Evolutionary conservation across 2,113 vertebrate genomes (phyloP), one percentile per base, ranked within the genome.

Genomic region (Crypturellus undulatus): DNA sequence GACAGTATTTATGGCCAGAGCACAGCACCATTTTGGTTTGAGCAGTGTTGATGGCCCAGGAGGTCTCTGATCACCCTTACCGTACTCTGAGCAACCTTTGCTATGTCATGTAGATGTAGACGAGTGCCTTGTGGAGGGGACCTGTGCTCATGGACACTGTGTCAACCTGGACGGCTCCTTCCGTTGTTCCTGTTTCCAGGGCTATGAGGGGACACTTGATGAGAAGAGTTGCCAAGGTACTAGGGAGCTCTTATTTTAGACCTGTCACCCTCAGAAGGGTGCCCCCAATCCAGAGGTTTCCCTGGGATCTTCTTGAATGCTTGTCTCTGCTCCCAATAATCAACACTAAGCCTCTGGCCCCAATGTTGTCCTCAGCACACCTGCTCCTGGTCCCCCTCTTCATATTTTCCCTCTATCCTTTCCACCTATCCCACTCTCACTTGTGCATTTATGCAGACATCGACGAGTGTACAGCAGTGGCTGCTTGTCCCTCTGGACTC

Each of bases 141-240:
- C 97, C 87, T 99, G 99, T 45, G 47, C 96, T 88, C 97, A 98
- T 0, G 99, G 99, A 52, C 96, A 11, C 5, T 99, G 99, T 84
- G 42, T 98, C 97, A 99, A 99, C 96, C 93, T 99, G 94, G 98
- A 98, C 2, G 98, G 99, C 64, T 98, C 98, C 84, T 98, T 99
- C 91, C 97, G 88, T 89, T 99, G 99, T 87, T 98, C 88, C 89
- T 99, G 99, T 97, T 97, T 98, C 95, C 96, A 34, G 60, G 99
- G 98, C 92, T 99, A 98, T 2, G 92, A 98, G 94, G 93, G 84
- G 96, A 97, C 97, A 88, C 84, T 92, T 42, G 98, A 99, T 14
- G 77, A 96, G 91, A 98, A 98, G 95, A 97, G 96, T 89, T 99
- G 98, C 91, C 97, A 98, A 98, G 98, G 98, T 99, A 98, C 54